Percentiles rank a stretch among this genome's conserved stretches.
Conservation (phyloP, 2,113 vertebrate species). For the Sinocyclocheilus anophthalmus region DNA sequence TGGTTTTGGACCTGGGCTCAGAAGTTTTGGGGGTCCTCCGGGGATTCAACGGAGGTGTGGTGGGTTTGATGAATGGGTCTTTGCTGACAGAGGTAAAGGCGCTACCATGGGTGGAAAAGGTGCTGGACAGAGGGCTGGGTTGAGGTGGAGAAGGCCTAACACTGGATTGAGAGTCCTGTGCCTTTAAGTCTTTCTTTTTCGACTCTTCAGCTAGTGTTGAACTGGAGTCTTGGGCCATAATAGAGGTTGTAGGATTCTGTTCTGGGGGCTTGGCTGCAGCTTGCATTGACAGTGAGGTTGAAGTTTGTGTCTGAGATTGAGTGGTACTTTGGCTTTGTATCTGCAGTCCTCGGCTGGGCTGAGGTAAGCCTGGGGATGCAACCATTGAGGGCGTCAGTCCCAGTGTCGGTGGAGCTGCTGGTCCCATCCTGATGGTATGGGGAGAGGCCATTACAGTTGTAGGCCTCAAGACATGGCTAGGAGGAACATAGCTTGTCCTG, state of each 20-base stretch:
- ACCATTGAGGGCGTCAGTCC: conserved; percentile 60
- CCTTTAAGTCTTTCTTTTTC: conserved; percentile 43
- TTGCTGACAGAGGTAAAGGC: conserved; percentile 75
- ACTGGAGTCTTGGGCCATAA: conserved; percentile 32
- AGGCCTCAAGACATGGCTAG: conserved; percentile 73
- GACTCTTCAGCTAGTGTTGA: conserved; percentile 43
- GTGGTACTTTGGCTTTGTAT: conserved; percentile 42
- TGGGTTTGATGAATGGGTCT: conserved; percentile 68
- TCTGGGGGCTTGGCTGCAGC: conserved; percentile 28
- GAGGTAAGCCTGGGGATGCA: conserved; percentile 50
- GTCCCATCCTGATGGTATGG: conserved; percentile 58
- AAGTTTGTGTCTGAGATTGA: conserved; percentile 39
- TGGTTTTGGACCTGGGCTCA: conserved; percentile 43
- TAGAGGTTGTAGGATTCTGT: conserved; percentile 13
- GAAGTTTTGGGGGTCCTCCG: conserved; percentile 41
- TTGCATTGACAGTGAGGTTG: conserved; percentile 39
- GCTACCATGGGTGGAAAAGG: conserved; percentile 76
- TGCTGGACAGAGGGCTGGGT: conserved; percentile 57
- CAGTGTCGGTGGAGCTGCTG: conserved; percentile 66
- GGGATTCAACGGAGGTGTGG: conserved; percentile 50
- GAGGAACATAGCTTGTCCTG: conserved; percentile 71
- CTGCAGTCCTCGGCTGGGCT: conserved; percentile 21
- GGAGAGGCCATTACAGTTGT: conserved; percentile 61
- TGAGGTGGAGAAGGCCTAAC: conserved; percentile 49
- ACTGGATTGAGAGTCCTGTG: conserved; percentile 37